These are phyloP conservation scores for Silurus asotus DNA, from an alignment of 2,113 vertebrate species.

Conservation along the genomic window DNA sequence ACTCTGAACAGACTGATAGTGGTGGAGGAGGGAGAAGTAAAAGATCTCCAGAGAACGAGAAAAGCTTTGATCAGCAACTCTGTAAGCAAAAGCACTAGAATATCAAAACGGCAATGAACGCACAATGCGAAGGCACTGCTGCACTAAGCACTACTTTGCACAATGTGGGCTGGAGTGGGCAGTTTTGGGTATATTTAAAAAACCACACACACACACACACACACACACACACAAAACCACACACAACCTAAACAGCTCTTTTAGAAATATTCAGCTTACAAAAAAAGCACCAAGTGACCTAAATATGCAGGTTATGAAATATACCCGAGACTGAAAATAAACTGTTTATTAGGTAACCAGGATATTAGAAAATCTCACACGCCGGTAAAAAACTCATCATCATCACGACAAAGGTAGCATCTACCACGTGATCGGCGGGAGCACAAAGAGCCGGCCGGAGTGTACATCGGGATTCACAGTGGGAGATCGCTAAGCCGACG, in stretches of 20 bases:
- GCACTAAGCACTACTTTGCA: slow-evolving; percentile 40
- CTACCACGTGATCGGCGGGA: not conserved
- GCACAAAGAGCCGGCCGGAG: not conserved
- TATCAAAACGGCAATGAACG: slow-evolving; percentile 11
- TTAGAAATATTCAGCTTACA: slow-evolving; percentile 64
- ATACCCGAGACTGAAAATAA: slow-evolving; percentile 47
- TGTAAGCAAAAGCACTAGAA: slow-evolving; percentile 24
- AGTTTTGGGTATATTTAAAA: slow-evolving; percentile 15
- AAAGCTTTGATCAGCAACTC: slow-evolving; percentile 52
- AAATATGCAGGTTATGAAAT: slow-evolving; percentile 55
- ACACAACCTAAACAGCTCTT: slow-evolving; percentile 53
- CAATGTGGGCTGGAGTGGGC: slow-evolving; percentile 48
- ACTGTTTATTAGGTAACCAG: slow-evolving; percentile 41
- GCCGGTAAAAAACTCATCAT: not conserved
- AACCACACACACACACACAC: not conserved
- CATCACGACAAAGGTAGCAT: not conserved
- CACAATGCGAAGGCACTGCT: slow-evolving; percentile 24
- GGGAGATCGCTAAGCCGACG: not conserved
- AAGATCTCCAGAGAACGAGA: slow-evolving; percentile 53
- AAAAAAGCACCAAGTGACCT: slow-evolving; percentile 53
- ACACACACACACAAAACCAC: slow-evolving; percentile 1
- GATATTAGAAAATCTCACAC: not conserved
- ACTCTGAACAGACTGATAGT: not conserved
- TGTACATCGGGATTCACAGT: slow-evolving; percentile 7
- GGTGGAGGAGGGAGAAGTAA: slow-evolving; percentile 46